Percentiles rank a stretch among this genome's conserved stretches.
Evolutionary conservation across 2,113 vertebrate species (phyloP).

Genomic region (Rhinogobius similis): DNA sequence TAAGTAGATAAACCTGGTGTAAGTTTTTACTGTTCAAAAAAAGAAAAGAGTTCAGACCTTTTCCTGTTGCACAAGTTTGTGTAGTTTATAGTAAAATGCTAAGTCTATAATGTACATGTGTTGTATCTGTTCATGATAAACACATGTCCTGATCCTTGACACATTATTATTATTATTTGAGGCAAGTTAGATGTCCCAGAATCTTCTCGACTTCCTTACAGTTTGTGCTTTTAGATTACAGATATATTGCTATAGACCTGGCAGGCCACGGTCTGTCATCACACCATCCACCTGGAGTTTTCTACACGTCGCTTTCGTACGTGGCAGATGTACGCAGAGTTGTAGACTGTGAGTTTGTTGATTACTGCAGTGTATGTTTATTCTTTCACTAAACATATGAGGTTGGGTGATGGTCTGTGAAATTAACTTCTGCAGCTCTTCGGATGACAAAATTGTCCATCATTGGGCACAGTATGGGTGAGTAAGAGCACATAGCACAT

Average conservation of each 20-base stretch:
- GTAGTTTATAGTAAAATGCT: too few relatives aligned
- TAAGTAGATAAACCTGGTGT: too few relatives aligned
- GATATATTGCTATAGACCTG: conserved; percentile 86
- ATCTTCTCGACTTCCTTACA: background rate
- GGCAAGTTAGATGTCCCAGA: too few relatives aligned
- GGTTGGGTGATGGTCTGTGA: conserved; percentile 33
- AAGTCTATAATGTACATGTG: too few relatives aligned
- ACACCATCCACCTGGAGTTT: conserved; percentile 80
- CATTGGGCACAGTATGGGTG: conserved; percentile 93
- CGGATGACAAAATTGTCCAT: conserved; percentile 87
- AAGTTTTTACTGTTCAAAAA: too few relatives aligned
- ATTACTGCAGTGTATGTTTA: background rate
- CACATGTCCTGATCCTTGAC: too few relatives aligned
- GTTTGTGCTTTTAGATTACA: conserved; percentile 70
- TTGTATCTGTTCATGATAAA: too few relatives aligned
- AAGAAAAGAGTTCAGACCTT: too few relatives aligned
- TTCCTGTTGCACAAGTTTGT: too few relatives aligned
- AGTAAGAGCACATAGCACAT: conserved; percentile 59
- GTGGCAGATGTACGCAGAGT: conserved; percentile 82
- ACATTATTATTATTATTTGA: too few relatives aligned
- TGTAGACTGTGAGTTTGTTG: conserved; percentile 66
- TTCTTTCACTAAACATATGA: background rate
- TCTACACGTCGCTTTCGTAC: conserved; percentile 79
- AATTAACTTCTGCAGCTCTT: conserved; percentile 82
- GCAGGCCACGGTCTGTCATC: conserved; percentile 87